phyloP scores from a whole-genome alignment of 2,113 vertebrate species.

The Bucco capensis region DNA sequence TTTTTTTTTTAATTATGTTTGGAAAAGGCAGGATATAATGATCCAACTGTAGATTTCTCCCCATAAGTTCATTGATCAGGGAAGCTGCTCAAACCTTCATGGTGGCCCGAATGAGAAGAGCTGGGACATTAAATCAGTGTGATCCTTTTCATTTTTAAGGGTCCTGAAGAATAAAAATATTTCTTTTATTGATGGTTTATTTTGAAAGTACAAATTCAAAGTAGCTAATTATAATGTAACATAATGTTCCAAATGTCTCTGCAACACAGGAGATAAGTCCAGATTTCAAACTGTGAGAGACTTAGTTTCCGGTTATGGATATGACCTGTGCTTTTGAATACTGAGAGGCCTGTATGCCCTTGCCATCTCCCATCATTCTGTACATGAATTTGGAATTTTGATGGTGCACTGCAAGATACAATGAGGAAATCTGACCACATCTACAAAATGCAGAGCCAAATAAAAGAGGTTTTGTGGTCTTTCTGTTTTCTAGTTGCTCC shows the following conservation, averaged over 20 bases:
- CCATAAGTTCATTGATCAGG: background rate
- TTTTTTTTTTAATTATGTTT: background rate
- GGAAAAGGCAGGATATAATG: background rate
- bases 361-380: background rate
- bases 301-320: background rate
- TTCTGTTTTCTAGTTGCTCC: background rate
- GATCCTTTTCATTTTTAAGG: background rate
- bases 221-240: background rate
- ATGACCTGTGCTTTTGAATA: background rate
- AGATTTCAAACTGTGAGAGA: background rate
- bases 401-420: background rate
- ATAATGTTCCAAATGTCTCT: background rate
- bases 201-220: background rate
- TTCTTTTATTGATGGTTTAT: background rate
- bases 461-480: rapidly evolving
- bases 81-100: background rate
- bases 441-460: background rate
- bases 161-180: background rate
- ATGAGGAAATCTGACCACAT: background rate
- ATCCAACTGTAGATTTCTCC: background rate
- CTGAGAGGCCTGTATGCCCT: background rate
- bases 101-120: background rate
- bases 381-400: background rate
- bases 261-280: background rate
- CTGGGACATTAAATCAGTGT: background rate